A percentile compares a stretch with the other conserved stretches of the same genome.
Evolutionary conservation across 2,888 invertebrate genomes (phyloP).

Genomic region (Hypena proboscidalis): DNA sequence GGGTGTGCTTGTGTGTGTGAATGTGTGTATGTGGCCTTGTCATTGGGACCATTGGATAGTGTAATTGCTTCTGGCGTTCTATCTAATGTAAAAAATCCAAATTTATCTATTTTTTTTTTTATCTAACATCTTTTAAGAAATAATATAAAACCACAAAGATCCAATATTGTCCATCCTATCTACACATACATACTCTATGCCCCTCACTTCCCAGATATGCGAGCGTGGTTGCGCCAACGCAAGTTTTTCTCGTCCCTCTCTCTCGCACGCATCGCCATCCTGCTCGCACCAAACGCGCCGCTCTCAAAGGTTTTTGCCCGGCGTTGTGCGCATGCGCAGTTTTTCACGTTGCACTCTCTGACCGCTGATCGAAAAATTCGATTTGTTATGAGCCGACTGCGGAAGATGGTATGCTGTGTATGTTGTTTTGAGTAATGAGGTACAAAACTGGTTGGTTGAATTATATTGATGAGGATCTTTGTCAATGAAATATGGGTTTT

Average conservation of each 20-base stretch:
- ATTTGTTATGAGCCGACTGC: conserved; percentile 34
- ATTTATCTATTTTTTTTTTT: no score
- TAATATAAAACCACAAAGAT: background rate
- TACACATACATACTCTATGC: conserved; percentile 49
- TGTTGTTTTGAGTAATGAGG: conserved; percentile 20
- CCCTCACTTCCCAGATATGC: conserved; percentile 67
- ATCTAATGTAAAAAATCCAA: no score
- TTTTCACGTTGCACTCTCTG: conserved; percentile 53
- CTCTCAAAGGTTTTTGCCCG: conserved; percentile 62
- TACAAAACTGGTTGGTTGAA: no score
- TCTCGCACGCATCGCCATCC: conserved; percentile 44
- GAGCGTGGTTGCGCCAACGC: conserved; percentile 65
- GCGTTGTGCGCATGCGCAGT: conserved; percentile 44
- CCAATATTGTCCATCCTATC: conserved; percentile 19
- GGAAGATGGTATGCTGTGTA: no score
- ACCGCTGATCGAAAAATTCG: conserved; percentile 38
- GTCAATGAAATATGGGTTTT: no score
- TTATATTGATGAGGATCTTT: no score
- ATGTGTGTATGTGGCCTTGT: no score
- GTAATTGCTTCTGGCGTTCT: no score
- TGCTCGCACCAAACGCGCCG: conserved; percentile 71
- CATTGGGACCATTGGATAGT: no score
- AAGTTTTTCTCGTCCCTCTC: conserved; percentile 61
- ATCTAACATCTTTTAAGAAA: background rate
- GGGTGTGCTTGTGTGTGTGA: no score